A percentile compares a stretch with the other conserved stretches of the same genome.
These are phyloP conservation scores for Polyommatus icarus DNA, from an alignment of 2,888 invertebrate genomes.

Conservation along the genomic window DNA sequence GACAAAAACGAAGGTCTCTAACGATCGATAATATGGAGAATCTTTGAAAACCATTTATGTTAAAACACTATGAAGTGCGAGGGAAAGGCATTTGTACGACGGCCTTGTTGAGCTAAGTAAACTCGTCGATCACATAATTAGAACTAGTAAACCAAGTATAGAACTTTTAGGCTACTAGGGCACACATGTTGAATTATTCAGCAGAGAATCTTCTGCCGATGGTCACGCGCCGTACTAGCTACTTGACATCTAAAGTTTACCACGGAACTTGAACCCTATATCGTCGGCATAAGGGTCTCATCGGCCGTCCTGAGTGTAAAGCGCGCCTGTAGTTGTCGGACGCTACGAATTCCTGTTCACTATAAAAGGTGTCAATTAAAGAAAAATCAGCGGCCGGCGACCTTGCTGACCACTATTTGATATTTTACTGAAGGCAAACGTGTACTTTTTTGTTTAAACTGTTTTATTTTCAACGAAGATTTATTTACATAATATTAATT, in stretches of 20 bases:
- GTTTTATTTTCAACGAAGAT: constrained; percentile 39
- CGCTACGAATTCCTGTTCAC: not conserved
- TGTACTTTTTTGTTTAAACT: constrained; percentile 48
- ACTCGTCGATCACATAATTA: not conserved
- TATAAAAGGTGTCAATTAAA: constrained; percentile 28
- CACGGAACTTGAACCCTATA: not conserved
- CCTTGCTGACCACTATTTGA: constrained; percentile 7
- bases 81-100: not conserved
- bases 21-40: not conserved
- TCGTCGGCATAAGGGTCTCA: not conserved
- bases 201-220: constrained; percentile 24
- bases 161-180: constrained; percentile 21
- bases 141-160: constrained; percentile 1
- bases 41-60: not conserved
- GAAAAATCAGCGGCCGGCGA: constrained; percentile 10
- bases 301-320: not conserved
- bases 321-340: not conserved
- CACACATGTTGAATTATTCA: constrained; percentile 11
- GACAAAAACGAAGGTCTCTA: not conserved
- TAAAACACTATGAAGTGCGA: not conserved
- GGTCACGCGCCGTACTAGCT: not conserved
- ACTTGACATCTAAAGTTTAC: not conserved
- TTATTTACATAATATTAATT: not conserved
- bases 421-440: constrained; percentile 10
- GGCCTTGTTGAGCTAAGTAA: not conserved